These are phyloP conservation scores for Poeciliopsis prolifica DNA, from an alignment of 2,113 vertebrate species.

Conservation along the genomic window DNA sequence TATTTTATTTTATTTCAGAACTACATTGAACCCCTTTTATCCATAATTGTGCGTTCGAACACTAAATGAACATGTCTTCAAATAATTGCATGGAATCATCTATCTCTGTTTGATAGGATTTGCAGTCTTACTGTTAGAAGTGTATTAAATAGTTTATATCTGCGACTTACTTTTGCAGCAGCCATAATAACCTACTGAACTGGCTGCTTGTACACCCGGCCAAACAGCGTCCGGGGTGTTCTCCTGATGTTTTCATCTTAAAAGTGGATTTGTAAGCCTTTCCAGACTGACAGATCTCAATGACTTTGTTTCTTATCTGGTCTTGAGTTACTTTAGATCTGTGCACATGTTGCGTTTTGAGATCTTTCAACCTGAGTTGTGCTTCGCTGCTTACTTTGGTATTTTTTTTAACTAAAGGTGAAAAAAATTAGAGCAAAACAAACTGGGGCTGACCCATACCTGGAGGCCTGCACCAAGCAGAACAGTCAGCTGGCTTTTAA, in stretches of 20 bases:
- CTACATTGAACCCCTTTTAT: no score
- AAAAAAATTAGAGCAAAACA: neutral
- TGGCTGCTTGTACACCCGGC: no score
- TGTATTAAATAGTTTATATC: no score
- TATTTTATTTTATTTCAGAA: no score
- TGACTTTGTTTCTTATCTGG: neutral
- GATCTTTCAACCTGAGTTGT: neutral
- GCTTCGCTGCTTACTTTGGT: neutral
- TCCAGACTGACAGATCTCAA: neutral
- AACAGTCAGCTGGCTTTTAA: slow-evolving; percentile 93
- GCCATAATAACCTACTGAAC: no score
- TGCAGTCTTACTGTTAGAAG: no score
- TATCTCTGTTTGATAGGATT: no score
- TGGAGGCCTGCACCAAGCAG: slow-evolving; percentile 91
- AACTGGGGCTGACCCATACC: slow-evolving; percentile 69
- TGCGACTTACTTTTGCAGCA: no score
- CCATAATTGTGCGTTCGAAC: no score
- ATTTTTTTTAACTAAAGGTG: neutral
- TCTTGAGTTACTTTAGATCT: neutral
- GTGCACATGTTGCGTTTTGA: neutral
- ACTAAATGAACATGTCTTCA: no score
- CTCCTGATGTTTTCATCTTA: neutral
- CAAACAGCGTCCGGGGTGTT: neutral
- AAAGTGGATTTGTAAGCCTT: neutral
- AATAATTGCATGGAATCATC: no score